These are phyloP conservation scores for Eptatretus burgeri DNA, from an alignment of 2,113 vertebrate species.

Conservation along the genomic window DNA sequence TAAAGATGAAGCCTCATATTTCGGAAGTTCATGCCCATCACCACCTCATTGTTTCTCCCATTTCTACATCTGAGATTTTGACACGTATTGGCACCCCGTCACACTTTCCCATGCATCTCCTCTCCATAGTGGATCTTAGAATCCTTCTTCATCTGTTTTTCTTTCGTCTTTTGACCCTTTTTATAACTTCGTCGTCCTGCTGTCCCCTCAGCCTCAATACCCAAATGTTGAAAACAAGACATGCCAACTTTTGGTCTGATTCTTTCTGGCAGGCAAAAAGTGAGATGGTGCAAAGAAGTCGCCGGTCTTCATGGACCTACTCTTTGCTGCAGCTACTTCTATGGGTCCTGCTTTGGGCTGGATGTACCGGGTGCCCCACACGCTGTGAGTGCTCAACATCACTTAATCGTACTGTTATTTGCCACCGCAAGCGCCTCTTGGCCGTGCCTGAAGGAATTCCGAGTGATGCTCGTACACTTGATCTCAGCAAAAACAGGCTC, in stretches of 20 bases:
- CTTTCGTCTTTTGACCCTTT: not conserved
- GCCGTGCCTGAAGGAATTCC: constrained; percentile 3
- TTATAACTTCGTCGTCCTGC: not conserved
- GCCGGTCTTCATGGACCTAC: not conserved
- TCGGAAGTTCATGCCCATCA: too few species aligned
- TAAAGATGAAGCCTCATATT: too few species aligned
- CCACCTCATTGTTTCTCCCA: too few species aligned
- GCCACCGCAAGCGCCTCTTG: not conserved
- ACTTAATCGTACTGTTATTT: not conserved
- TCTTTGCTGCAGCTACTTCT: not conserved
- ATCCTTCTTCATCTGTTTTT: not conserved
- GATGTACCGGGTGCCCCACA: not conserved
- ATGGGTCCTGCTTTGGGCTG: not conserved
- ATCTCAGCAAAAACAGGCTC: constrained; percentile 7
- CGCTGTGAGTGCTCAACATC: not conserved
- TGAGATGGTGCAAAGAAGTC: constrained; percentile 3
- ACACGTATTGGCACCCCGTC: too few species aligned
- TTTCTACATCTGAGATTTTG: too few species aligned
- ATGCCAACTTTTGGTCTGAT: too few species aligned
- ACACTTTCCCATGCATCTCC: too few species aligned
- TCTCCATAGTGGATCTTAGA: too few species aligned
- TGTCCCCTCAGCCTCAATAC: too few species aligned
- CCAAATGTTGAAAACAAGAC: too few species aligned
- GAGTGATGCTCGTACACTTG: not conserved
- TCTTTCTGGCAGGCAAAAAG: not conserved